phyloP scores from a whole-genome alignment of 2,113 vertebrate species.

The Carassius gibelio region DNA sequence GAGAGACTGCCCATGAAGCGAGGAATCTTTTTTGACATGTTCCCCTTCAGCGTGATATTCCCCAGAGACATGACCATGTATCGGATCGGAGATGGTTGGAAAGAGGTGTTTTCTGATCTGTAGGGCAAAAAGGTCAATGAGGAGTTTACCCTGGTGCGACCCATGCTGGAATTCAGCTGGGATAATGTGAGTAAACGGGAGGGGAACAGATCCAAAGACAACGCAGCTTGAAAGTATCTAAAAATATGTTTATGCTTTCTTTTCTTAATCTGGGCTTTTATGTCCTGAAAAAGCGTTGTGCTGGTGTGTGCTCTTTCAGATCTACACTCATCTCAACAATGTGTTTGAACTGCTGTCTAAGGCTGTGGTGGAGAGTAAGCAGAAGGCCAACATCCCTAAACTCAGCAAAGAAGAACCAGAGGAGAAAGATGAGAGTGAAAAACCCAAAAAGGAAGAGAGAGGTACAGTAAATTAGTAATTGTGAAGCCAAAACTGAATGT shows the following conservation, averaged over 20 bases:
- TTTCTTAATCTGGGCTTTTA: neutral
- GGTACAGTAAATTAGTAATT: constrained; percentile 43
- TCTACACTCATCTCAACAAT: constrained; percentile 75
- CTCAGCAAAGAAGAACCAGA: constrained; percentile 69
- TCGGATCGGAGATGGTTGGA: constrained; percentile 73
- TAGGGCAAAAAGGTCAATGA: constrained; percentile 78
- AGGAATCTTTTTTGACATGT: constrained; percentile 79
- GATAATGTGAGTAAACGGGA: constrained; percentile 70
- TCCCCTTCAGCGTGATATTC: constrained; percentile 78
- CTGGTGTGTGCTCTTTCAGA: constrained; percentile 57
- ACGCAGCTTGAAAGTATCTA: neutral
- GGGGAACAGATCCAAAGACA: neutral
- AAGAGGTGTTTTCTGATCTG: constrained; percentile 78
- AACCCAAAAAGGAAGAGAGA: constrained; percentile 69
- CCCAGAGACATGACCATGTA: constrained; percentile 78
- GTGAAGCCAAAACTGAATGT: no score
- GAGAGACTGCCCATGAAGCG: constrained; percentile 79
- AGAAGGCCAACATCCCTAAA: constrained; percentile 74
- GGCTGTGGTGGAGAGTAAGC: constrained; percentile 76
- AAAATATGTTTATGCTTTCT: neutral
- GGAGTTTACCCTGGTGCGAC: constrained; percentile 76
- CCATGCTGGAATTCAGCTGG: constrained; percentile 80
- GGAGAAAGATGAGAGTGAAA: constrained; percentile 71
- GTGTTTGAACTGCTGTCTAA: constrained; percentile 77
- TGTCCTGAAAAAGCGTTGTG: neutral